phyloP scores from a whole-genome alignment of 2,797 vertebrate species.

The Lateolabrax maculatus region DNA sequence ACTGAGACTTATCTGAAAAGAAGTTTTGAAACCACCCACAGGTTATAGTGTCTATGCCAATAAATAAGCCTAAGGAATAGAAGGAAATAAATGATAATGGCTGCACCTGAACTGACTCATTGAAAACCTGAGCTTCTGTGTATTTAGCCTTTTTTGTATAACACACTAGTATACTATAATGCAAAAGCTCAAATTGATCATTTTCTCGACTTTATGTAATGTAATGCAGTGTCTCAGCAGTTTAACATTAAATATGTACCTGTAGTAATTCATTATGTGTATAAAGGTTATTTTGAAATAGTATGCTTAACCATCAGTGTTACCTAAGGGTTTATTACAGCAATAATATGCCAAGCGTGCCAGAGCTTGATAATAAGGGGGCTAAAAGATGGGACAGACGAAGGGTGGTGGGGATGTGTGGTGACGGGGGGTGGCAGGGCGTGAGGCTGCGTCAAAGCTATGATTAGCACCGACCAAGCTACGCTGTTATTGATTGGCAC shows the following conservation, averaged over 20 bases:
- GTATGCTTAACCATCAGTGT: not conserved
- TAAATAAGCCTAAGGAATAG: constrained; percentile 25
- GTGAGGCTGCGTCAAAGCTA: constrained; percentile 83
- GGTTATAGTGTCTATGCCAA: constrained; percentile 16
- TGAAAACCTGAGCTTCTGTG: constrained; percentile 14
- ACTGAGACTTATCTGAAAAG: constrained; percentile 23
- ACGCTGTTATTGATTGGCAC: constrained; percentile 90
- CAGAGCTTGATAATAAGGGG: constrained; percentile 68
- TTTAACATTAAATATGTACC: not conserved
- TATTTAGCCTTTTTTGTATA: constrained; percentile 2
- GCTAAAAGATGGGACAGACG: constrained; percentile 67
- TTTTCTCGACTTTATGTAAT: not conserved
- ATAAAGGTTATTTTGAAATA: not conserved
- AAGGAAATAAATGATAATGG: constrained; percentile 40
- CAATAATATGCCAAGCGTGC: not conserved
- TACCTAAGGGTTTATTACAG: not conserved
- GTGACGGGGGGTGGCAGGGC: constrained; percentile 65
- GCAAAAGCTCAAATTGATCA: not conserved
- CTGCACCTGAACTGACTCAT: constrained; percentile 31
- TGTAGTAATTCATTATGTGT: constrained; percentile 6
- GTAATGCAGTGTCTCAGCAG: not conserved
- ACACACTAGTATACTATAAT: not conserved
- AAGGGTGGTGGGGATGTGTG: constrained; percentile 48
- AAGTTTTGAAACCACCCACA: constrained; percentile 41
- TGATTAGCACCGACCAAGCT: constrained; percentile 87